Evolutionary conservation across 2,113 vertebrate species (phyloP), one percentile per base, ranked within the genome.

Genomic region (Apodemus speciosus): DNA sequence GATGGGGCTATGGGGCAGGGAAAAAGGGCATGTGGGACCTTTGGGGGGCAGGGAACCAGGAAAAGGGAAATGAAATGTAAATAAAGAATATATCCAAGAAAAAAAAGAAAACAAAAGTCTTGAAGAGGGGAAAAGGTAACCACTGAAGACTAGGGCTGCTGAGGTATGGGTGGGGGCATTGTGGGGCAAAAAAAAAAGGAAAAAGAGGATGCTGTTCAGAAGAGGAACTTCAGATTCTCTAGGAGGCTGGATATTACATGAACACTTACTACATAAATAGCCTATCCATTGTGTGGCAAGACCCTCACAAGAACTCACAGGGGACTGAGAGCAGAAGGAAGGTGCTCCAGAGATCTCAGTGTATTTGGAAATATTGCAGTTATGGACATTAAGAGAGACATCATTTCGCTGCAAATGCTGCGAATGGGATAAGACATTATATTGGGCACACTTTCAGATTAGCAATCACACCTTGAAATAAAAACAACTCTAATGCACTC

Each of bases 101-200:
- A n/a, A n/a, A n/a, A n/a, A n/a, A n/a, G n/a, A n/a, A n/a, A 85
- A 64, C 30, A 77, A 51, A 77, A 93, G 69, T 43, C 56, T 85
- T 79, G n/a, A 1, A 21, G 32, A 91, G 25, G 18, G 6, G 15
- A 91, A 77, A 79, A 75, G 46, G 72, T 32, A 40, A 49, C 91
- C 20, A 80, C 16, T 66, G 6, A 69, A 40, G 18, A 53, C 20
- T 89, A n/a, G 15, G 80, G 66, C 53, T 84, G 43, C 49, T 49
- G 32, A 86, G 25, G 60, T 86, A 58, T 2, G 58, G 14, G 15
- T 9, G n/a, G 51, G 35, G 14, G n/a, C 43, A 40, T 38, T n/a
- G 6, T 75, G 79, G 85, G 23, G 27, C 66, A 91, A 66, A 20
- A 6, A 15, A 51, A 2, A 11, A 51, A 2, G 13, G 2, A 38